phyloP scores from a whole-genome alignment of 2,797 vertebrate species.

The Gobionotothen gibberifrons region DNA sequence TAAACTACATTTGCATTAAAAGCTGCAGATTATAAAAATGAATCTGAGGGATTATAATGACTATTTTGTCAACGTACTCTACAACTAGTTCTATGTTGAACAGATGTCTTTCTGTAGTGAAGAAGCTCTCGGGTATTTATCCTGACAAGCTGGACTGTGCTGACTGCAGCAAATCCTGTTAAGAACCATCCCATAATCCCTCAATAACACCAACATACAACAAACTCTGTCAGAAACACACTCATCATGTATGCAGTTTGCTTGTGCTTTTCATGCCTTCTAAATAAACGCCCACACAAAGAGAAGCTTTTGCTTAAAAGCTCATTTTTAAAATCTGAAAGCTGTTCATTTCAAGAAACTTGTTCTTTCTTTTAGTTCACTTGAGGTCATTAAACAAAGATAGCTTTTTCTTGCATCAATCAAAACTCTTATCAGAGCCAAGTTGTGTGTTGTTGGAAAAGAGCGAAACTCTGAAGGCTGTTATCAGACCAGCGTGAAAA shows the following conservation, averaged over 20 bases:
- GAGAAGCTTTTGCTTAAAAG: background rate
- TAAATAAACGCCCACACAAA: background rate
- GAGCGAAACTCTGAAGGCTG: background rate
- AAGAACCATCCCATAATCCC: slow-evolving; percentile 55
- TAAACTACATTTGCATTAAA: too few species aligned
- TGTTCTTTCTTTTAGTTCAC: background rate
- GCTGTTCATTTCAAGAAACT: background rate
- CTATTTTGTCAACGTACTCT: too few species aligned
- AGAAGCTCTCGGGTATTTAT: slow-evolving; percentile 57
- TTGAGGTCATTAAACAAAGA: slow-evolving; percentile 1
- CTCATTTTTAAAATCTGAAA: background rate
- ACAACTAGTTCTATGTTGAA: background rate
- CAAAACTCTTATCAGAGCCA: background rate
- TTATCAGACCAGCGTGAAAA: background rate
- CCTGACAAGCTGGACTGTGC: slow-evolving; percentile 51
- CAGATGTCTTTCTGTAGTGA: slow-evolving; percentile 16
- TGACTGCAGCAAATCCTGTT: slow-evolving; percentile 77
- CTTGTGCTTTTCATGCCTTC: background rate
- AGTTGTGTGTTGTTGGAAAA: slow-evolving; percentile 1
- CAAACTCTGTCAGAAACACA: slow-evolving; percentile 11
- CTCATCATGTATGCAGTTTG: background rate
- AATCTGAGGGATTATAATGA: background rate
- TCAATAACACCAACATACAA: slow-evolving; percentile 25
- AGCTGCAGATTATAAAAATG: background rate
- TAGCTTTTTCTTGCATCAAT: background rate